These are phyloP conservation scores for Phalera bucephala DNA, from an alignment of 2,888 invertebrate genomes.

Conservation along the genomic window DNA sequence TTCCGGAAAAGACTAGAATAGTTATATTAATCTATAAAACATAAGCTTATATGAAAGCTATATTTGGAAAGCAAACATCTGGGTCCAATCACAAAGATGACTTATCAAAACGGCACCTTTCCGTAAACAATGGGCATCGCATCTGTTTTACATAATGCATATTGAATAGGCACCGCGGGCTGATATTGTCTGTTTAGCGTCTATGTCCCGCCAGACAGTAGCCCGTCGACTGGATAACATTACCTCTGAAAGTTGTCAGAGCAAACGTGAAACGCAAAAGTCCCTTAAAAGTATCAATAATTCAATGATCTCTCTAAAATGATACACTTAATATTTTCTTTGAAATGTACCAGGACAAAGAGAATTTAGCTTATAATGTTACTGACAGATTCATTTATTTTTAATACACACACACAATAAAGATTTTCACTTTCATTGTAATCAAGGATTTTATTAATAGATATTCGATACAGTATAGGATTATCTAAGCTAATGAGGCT, in stretches of 20 bases:
- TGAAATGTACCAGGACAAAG: neutral
- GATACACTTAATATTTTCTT: neutral
- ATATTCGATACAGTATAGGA: too few species aligned
- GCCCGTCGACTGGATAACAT: conserved; percentile 10
- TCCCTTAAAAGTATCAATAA: neutral
- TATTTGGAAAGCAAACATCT: too few species aligned
- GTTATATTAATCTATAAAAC: too few species aligned
- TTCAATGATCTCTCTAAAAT: neutral
- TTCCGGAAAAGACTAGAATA: too few species aligned
- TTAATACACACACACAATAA: too few species aligned
- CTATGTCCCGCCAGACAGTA: conserved; percentile 18
- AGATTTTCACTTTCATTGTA: too few species aligned
- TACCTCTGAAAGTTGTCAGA: conserved; percentile 5
- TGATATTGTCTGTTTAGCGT: conserved; percentile 23
- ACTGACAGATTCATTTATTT: too few species aligned
- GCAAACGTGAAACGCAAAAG: neutral
- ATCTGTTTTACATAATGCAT: conserved; percentile 44
- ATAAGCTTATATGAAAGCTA: too few species aligned
- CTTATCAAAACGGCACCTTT: conserved; percentile 36
- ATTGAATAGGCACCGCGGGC: conserved; percentile 30
- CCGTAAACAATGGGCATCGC: conserved; percentile 36
- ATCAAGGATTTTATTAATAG: too few species aligned
- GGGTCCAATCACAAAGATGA: too few species aligned
- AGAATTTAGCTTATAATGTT: too few species aligned
- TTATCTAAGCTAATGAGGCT: too few species aligned